Conservation (phyloP, 2,797 vertebrate species). For the Pelochelys cantorii region DNA sequence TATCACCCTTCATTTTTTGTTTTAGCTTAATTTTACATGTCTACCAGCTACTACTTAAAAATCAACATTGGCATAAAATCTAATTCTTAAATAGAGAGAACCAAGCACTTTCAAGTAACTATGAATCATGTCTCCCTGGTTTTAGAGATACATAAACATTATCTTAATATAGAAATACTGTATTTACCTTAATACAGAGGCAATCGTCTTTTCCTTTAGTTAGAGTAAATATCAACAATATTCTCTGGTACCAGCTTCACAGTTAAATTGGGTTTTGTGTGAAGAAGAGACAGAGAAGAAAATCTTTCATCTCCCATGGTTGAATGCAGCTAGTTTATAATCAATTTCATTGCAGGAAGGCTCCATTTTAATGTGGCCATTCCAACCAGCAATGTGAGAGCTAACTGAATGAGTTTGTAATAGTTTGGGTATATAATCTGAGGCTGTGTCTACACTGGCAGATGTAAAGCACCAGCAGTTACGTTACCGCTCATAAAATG, state of each 20-base stretch:
- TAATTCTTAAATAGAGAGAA: not conserved
- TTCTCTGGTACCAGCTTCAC: not conserved
- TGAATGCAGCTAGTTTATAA: not conserved
- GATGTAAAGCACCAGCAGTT: too few relatives aligned
- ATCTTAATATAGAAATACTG: not conserved
- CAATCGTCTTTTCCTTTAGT: not conserved
- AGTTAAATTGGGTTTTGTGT: not conserved
- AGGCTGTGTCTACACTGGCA: too few relatives aligned
- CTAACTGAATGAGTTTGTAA: not conserved
- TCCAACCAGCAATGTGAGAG: not conserved
- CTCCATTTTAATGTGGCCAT: not conserved
- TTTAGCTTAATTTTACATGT: not conserved
- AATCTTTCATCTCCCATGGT: not conserved
- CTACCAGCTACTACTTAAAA: not conserved
- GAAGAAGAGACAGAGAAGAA: too few relatives aligned
- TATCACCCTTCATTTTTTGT: not conserved
- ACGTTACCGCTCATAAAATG: too few relatives aligned
- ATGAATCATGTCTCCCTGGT: too few relatives aligned
- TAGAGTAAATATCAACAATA: not conserved
- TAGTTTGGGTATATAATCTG: too few relatives aligned
- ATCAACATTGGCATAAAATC: not conserved
- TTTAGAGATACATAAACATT: not conserved
- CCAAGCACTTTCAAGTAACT: not conserved
- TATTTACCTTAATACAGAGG: not conserved
- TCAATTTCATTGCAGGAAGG: not conserved